Base-by-base conservation (phyloP, 2,888 invertebrate species). In the Clostera curtula region DNA sequence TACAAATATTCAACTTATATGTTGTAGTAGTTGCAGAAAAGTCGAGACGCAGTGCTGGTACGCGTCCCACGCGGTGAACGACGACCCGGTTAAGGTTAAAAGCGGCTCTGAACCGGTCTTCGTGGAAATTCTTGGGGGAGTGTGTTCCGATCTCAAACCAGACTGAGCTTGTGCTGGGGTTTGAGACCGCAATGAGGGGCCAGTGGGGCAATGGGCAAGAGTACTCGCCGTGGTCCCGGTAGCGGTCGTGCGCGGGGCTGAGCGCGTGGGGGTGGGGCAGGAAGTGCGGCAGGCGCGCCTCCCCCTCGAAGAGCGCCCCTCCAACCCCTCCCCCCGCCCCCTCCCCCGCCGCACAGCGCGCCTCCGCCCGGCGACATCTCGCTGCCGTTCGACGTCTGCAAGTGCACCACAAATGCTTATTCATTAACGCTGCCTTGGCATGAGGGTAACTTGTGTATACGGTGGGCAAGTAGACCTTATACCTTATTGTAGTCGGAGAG, bases 401-500 rank as follows among this genome's bases (percentile, higher is more conserved):
- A 12, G 6, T 11, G 17, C 4, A 42, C 24, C 12, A 31, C 17
- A 19, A 6, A 2, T 10, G 7, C 12, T 4, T 8, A 10, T 14
- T 7, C 11, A 6, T 6, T 12, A 11, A 12, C 6, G 13, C 9
- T 6, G 17, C 14, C 9, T 3, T 2, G 9, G 13, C 3, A 4
- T 9, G 6, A 12, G 10, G 6, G 1, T 2, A 6, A 2, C 8
- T 7, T 7, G 6, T n/a, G 4, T 7, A 8, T 4, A 12, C 3
- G 7, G 12, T 10, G 6, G 10, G 7, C 2, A 12, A 5, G 15
- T 4, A 5, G 7, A 8, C 1, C 10, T 4, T 13, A 10, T 3
- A 72, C 73, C 69, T 76, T 76, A 42, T 69, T 72, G 49, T 77
- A 79, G 53, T 77, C 74, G 2, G 67, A 61, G 18, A 73, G 65